Evolutionary conservation across 2,113 vertebrate genomes (phyloP).

Genomic region (Tylochromis polylepis): DNA sequence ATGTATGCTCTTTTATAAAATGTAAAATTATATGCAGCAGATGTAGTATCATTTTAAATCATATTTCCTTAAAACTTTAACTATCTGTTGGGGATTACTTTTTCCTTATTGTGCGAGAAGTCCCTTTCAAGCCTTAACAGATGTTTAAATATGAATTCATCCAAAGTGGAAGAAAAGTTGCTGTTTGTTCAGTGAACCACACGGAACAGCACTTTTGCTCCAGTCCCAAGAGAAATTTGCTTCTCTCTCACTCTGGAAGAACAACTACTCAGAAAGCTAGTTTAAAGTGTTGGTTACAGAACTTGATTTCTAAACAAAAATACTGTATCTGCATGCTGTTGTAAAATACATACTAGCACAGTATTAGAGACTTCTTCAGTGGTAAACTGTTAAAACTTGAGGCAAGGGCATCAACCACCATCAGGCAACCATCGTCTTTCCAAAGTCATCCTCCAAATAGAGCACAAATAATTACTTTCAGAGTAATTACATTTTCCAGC

Average conservation of each 20-base stretch:
- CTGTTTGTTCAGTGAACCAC: constrained; percentile 4
- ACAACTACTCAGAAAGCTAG: neutral
- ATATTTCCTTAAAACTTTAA: neutral
- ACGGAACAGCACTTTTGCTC: neutral
- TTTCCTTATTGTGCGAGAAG: neutral
- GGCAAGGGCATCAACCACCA: constrained; percentile 2
- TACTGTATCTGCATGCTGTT: neutral
- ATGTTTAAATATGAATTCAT: neutral
- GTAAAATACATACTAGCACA: neutral
- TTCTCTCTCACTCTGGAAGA: neutral
- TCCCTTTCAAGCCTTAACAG: neutral
- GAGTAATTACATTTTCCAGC: constrained; percentile 65
- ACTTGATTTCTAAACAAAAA: neutral
- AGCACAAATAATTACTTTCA: constrained; percentile 52
- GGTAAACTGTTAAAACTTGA: neutral
- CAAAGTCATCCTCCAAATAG: constrained; percentile 34
- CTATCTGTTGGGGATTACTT: neutral
- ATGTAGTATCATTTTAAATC: neutral
- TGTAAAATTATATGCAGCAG: neutral
- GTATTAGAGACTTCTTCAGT: neutral
- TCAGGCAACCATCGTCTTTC: neutral
- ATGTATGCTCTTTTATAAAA: neutral
- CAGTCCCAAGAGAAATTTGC: neutral
- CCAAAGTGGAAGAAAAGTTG: neutral
- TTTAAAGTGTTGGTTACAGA: neutral